These are phyloP conservation scores for Danaus melanippus DNA, from an alignment of 1,140 invertebrate genomes.

Conservation along the genomic window DNA sequence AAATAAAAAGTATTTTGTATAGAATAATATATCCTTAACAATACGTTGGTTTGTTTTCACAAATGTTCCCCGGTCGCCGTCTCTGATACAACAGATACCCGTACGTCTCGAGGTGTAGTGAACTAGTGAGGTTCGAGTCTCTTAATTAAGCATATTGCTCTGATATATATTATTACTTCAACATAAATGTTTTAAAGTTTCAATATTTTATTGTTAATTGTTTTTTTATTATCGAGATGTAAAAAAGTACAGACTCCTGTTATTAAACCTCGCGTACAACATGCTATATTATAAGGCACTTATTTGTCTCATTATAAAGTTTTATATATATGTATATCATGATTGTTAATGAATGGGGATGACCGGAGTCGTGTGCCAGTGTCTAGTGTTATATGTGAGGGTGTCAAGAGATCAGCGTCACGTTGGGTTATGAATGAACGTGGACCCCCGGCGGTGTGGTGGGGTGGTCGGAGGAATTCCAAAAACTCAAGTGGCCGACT, in stretches of 20 bases:
- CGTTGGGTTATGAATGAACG: constrained; percentile 55
- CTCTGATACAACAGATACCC: neutral
- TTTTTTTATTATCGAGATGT: no score
- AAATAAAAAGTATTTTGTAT: neutral
- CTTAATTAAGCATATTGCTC: no score
- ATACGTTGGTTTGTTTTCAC: constrained; percentile 30
- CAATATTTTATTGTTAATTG: no score
- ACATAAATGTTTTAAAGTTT: no score
- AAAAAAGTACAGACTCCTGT: no score
- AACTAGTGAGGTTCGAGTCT: no score
- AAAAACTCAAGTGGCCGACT: constrained; percentile 64
- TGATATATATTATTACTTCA: no score
- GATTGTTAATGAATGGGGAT: constrained; percentile 9
- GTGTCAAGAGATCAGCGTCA: constrained; percentile 21
- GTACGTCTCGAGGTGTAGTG: neutral
- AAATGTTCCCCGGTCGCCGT: constrained; percentile 23
- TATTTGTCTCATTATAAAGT: neutral
- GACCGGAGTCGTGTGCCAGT: constrained; percentile 9
- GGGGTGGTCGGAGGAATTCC: constrained; percentile 46
- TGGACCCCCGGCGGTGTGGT: constrained; percentile 36
- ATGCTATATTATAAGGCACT: no score
- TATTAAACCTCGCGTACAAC: no score
- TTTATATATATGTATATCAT: neutral
- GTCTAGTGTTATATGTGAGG: neutral
- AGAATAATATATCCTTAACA: constrained; percentile 28